phyloP scores from a whole-genome alignment of 2,113 vertebrate genomes.

The Ptilorrhoa leucosticta region DNA sequence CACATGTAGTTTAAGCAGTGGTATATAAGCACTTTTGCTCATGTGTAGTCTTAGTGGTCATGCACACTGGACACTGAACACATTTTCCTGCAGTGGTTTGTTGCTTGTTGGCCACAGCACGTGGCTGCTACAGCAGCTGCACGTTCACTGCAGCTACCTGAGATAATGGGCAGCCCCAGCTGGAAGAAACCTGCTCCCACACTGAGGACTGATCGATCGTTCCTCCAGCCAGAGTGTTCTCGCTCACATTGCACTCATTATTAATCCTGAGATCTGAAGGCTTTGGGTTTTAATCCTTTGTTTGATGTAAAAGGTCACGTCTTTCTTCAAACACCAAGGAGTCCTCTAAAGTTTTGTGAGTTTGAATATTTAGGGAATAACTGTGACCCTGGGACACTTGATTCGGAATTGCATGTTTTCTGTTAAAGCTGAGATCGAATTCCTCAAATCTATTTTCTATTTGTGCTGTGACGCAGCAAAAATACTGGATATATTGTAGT shows the following conservation, averaged over 20 bases:
- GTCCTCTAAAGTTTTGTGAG: not conserved
- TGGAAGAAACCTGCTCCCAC: not conserved
- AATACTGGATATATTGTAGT: not conserved
- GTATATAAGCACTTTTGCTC: not conserved
- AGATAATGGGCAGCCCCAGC: not conserved
- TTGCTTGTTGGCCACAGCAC: not conserved
- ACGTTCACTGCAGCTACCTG: not conserved
- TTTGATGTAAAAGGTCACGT: not conserved
- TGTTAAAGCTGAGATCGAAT: not conserved
- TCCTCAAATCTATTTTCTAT: not conserved
- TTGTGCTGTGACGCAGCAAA: not conserved
- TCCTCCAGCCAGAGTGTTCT: not conserved
- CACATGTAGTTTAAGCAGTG: not conserved
- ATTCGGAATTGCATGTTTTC: not conserved
- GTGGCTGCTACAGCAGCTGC: not conserved
- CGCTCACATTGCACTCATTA: not conserved
- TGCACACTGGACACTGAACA: not conserved
- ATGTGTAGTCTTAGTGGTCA: fast-evolving
- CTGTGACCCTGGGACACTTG: not conserved
- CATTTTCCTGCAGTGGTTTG: not conserved
- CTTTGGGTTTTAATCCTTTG: not conserved
- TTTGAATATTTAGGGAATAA: not conserved
- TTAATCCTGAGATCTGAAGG: not conserved
- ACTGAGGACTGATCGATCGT: fast-evolving
- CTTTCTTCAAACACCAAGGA: not conserved